Conservation (phyloP, 1,140 invertebrate genomes). For the Tetragonula clypearis region DNA sequence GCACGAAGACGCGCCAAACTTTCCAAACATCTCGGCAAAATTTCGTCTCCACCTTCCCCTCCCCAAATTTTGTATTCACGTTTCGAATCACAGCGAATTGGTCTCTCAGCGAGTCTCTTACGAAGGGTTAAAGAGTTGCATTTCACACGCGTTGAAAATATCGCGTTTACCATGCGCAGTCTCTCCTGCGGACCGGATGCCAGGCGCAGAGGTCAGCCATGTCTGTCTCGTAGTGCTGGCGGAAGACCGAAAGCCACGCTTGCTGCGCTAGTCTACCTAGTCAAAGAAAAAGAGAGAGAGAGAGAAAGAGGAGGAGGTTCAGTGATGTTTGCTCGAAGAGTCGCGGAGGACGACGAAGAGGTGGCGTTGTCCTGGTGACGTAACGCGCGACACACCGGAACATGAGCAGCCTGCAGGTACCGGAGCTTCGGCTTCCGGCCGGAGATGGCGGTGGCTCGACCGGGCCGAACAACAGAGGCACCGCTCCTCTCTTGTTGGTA, state of each 20-base stretch:
- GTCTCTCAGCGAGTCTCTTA: neutral
- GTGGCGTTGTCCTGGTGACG: constrained; percentile 61
- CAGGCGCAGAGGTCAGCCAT: constrained; percentile 8
- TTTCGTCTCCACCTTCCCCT: too few species aligned
- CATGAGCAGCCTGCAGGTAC: constrained; percentile 79
- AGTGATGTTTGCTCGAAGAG: constrained; percentile 31
- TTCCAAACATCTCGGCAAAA: too few species aligned
- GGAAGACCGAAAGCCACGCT: neutral
- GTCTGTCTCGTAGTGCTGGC: neutral
- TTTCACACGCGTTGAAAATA: neutral
- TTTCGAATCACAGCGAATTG: too few species aligned
- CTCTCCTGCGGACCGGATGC: constrained; percentile 2
- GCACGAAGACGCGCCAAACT: too few species aligned
- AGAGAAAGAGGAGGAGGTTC: neutral
- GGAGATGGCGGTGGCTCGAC: constrained; percentile 68
- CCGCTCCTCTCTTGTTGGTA: constrained; percentile 75
- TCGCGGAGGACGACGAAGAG: constrained; percentile 52
- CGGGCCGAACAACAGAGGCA: constrained; percentile 59
- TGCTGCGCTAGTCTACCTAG: constrained; percentile 48
- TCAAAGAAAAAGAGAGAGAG: too few species aligned
- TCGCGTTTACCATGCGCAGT: constrained; percentile 14
- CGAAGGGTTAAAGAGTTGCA: neutral
- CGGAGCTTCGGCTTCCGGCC: constrained; percentile 79
- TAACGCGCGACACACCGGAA: constrained; percentile 52
- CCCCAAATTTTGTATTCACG: too few species aligned